Percentiles rank a stretch among this genome's conserved stretches.
Conservation (phyloP, 37 sponge, comb jelly and placozoan species). For the Haliclona indistincta region DNA sequence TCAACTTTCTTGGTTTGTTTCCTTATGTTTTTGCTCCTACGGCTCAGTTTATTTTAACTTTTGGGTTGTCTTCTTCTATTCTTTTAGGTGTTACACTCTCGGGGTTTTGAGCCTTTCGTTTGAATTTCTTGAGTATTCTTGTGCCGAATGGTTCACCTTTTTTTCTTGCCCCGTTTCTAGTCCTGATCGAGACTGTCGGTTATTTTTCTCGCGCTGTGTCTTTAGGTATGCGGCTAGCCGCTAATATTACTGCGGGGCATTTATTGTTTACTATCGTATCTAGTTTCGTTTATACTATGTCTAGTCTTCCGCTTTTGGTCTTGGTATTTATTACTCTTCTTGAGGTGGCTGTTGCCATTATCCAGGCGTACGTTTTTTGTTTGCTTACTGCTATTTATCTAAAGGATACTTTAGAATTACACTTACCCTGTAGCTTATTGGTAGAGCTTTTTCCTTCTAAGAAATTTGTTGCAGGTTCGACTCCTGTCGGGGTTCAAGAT, state of each 20-base stretch:
- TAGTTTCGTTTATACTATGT: constrained; percentile 75
- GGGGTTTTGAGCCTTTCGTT: constrained; percentile 46
- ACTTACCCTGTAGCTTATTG: constrained; percentile 64
- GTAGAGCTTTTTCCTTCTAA: constrained; percentile 77
- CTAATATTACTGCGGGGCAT: constrained; percentile 82
- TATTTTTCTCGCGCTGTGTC: constrained; percentile 68
- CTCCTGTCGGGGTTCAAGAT: constrained; percentile 47
- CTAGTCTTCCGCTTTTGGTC: constrained; percentile 52
- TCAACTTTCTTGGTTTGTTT: constrained; percentile 76
- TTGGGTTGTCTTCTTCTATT: constrained; percentile 76
- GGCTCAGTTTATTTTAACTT: constrained; percentile 69
- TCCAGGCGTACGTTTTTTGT: constrained; percentile 81
- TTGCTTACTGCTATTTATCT: constrained; percentile 77
- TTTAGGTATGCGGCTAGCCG: constrained; percentile 75
- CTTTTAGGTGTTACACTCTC: constrained; percentile 63
- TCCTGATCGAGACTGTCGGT: constrained; percentile 68
- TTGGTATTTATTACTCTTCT: constrained; percentile 68
- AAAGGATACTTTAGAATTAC: constrained; percentile 59
- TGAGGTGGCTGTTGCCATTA: constrained; percentile 76
- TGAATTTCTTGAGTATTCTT: constrained; percentile 70
- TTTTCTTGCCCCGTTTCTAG: constrained; percentile 56
- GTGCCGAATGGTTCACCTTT: constrained; percentile 74
- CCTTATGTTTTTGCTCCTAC: constrained; percentile 82
- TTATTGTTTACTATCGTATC: constrained; percentile 85
- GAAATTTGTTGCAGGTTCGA: constrained; percentile 71